phyloP scores from a whole-genome alignment of 2,797 vertebrate genomes.

The Pristis pectinata region DNA sequence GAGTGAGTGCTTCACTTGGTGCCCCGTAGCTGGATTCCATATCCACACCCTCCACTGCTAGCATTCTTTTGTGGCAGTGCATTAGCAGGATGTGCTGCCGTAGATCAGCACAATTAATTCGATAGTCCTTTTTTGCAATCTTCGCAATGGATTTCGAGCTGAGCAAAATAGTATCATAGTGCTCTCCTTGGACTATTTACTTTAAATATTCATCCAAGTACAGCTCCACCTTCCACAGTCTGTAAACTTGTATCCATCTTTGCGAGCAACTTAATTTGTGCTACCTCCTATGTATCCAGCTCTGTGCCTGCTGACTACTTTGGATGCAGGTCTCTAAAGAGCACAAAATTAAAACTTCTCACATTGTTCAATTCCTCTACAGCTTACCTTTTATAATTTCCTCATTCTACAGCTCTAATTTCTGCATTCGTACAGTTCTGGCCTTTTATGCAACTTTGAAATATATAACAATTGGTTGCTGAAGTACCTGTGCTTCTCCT shows the following conservation, averaged over 20 bases:
- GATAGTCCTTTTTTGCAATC: neutral
- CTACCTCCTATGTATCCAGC: neutral
- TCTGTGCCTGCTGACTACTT: neutral
- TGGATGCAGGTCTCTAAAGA: neutral
- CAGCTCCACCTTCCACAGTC: neutral
- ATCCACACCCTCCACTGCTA: neutral
- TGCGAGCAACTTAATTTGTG: neutral
- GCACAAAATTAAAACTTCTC: neutral
- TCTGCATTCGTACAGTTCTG: neutral
- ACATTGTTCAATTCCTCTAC: neutral
- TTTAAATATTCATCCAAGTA: neutral
- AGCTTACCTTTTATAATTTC: neutral
- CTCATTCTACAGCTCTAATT: neutral
- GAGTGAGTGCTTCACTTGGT: neutral
- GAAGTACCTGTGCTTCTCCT: too few species aligned
- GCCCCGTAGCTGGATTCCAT: neutral
- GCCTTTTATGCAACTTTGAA: neutral
- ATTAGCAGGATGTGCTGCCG: neutral
- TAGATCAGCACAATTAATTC: neutral
- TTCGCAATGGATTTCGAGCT: neutral
- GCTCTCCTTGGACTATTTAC: neutral
- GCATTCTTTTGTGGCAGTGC: neutral
- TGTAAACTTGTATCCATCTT: neutral
- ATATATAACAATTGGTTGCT: too few species aligned
- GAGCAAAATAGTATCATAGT: neutral